Evolutionary conservation across 2,888 invertebrate genomes (phyloP), one percentile per base, ranked within the genome.

Genomic region (Xanthia icteritia): DNA sequence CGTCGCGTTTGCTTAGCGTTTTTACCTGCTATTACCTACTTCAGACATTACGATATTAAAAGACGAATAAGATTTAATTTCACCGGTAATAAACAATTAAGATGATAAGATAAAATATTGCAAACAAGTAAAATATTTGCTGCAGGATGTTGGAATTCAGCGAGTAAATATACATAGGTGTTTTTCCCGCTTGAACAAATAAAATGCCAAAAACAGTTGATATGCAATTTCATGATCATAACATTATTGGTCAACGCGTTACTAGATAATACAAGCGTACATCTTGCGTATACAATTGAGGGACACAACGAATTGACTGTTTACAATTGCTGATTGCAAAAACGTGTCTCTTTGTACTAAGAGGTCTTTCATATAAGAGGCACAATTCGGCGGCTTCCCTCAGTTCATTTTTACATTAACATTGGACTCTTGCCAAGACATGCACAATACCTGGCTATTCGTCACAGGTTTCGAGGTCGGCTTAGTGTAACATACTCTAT

Each of bases 361-460:
- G 75, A 79, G 81, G 77, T 78, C 81, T 80, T 84, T 71, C 51
- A 79, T 80, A 66, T 73, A 85, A 87, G 85, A 83, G 84, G 88
- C 81, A 88, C 85, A 80, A 86, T 90, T 91, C 90, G 90, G 90
- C 87, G 86, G 83, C 81, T 84, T 89, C 87, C 85, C 82, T 78
- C 77, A 61, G 85, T 86, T 87, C 82, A 89, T 92, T 93, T 93
- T 93, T 91, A 91, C 88, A 89, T 89, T 89, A 90, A 89, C 88
- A 89, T 94, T 96, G 95, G 95, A 91, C 70, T 81, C 65, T 76
- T 91, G 95, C 95, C 96, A 95, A 92, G 74, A 83, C 75, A 89
- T 89, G 91, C 86, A 92, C 92, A 91, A 91, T 93, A 92, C 92
- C 91, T 93, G 91, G 78, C 84, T 80, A 84, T 90, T 91, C 92